These are phyloP conservation scores for Lampris incognitus DNA, from an alignment of 2,113 vertebrate genomes.

Conservation along the genomic window DNA sequence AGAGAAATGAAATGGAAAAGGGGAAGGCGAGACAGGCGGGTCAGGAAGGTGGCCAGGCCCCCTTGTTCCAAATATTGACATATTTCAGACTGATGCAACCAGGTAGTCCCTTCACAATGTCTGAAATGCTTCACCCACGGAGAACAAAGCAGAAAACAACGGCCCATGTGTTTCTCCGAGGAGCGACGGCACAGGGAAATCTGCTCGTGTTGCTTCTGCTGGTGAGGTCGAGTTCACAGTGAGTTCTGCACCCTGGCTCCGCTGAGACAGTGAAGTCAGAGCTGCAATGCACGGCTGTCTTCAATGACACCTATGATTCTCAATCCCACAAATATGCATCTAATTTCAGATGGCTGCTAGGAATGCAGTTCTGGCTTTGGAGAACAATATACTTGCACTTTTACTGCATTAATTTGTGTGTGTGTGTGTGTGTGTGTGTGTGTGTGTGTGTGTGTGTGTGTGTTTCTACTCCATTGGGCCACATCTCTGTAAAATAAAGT, in stretches of 20 bases:
- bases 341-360: slow-evolving; percentile 4
- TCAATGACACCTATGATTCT: slow-evolving; percentile 38
- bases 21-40: slow-evolving; percentile 25
- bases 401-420: slow-evolving; percentile 30
- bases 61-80: background rate
- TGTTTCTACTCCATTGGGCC: no score
- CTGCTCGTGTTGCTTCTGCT: slow-evolving; percentile 21
- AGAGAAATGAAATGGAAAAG: slow-evolving; percentile 40
- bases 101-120: background rate
- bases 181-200: background rate
- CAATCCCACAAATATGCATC: slow-evolving; percentile 24
- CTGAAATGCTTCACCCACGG: background rate
- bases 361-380: slow-evolving; percentile 17
- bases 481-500: no score
- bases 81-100: background rate
- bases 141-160: background rate
- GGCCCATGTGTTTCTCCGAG: background rate
- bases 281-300: background rate
- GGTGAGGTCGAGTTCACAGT: slow-evolving; percentile 37
- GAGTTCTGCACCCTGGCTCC: slow-evolving; percentile 42
- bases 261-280: slow-evolving; percentile 24
- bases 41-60: slow-evolving; percentile 22
- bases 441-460: background rate
- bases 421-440: slow-evolving; percentile 14
- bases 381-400: slow-evolving; percentile 25